These are phyloP conservation scores for Heteronetta atricapilla DNA, from an alignment of 2,113 vertebrate genomes.

Conservation along the genomic window DNA sequence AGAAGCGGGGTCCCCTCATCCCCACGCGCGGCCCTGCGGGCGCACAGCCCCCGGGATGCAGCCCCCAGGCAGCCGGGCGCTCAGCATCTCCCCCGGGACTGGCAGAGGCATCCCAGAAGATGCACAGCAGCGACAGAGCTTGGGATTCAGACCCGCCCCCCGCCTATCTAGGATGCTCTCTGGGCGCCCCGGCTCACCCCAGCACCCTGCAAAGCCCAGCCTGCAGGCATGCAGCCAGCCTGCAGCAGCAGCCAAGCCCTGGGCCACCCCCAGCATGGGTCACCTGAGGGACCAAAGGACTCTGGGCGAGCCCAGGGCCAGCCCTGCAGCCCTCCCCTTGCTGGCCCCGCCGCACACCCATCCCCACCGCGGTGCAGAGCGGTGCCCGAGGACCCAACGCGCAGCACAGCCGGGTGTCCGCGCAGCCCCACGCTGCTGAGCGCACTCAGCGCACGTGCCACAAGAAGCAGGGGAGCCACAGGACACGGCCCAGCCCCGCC, in stretches of 20 bases:
- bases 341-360: not conserved
- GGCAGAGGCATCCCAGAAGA: not conserved
- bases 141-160: not conserved
- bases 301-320: not conserved
- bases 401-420: not conserved
- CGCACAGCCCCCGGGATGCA: fast-evolving
- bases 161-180: not conserved
- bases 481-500: too few relatives aligned
- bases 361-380: not conserved
- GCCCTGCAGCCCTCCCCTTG: not conserved
- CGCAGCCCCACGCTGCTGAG: too few relatives aligned
- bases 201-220: not conserved
- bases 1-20: not conserved
- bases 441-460: too few relatives aligned
- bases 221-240: too few relatives aligned
- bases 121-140: not conserved
- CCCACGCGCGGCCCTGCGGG: too few relatives aligned
- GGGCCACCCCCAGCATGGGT: not conserved
- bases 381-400: fast-evolving
- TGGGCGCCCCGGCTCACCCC: not conserved
- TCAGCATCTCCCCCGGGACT: not conserved
- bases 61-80: not conserved
- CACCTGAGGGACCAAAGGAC: not conserved
- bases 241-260: not conserved
- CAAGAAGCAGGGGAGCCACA: too few relatives aligned